Evolutionary conservation across 2,797 vertebrate species (phyloP), one percentile per base, ranked within the genome.

Genomic region (Hozukius guyotensis): DNA sequence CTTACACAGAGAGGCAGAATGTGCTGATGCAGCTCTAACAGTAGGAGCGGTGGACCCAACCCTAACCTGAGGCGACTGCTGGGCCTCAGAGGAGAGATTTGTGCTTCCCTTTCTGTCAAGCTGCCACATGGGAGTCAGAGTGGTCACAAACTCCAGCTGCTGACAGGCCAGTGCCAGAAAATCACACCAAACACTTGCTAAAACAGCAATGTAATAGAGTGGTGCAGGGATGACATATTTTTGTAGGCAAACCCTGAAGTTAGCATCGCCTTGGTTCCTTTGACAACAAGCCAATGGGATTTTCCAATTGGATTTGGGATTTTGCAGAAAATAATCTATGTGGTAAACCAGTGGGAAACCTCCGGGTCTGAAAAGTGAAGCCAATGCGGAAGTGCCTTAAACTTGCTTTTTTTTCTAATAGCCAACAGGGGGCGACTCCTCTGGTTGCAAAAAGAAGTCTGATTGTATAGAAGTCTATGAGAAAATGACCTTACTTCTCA

Each of bases 1-100:
- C 72, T 22, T 53, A 73, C 78, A 90, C 89, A 93, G 86, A 60
- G 46, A 71, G 77, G 56, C 60, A 90, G 81, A 94, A 94, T 93
- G 75, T 92, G 93, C 88, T 93, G 92, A 93, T 66, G 69, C 88
- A 78, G 92, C 82, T 61, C 53, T 78, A 27, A 20, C 16, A 76
- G 77, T 22, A 8, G 81, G 87, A 68, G 25, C 74, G 78, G 85
- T 77, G 85, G 71, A 89, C 80, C 77, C 61, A 59, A 69, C 80
- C 75, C 86, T 90, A 82, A 88, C 82, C 52, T 70, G 84, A 89
- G 89, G 84, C n/a, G 86, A 85, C 31, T 12, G 53, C 56, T 0
- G 0, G 32, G 66, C 76, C 83, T 84, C 75, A 81, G 49, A 78
- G 59, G 72, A 75, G 53, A 80, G 31, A 83, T 88, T 77, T 80